phyloP scores from a whole-genome alignment of 2,113 vertebrate genomes.

The Electrona antarctica region DNA sequence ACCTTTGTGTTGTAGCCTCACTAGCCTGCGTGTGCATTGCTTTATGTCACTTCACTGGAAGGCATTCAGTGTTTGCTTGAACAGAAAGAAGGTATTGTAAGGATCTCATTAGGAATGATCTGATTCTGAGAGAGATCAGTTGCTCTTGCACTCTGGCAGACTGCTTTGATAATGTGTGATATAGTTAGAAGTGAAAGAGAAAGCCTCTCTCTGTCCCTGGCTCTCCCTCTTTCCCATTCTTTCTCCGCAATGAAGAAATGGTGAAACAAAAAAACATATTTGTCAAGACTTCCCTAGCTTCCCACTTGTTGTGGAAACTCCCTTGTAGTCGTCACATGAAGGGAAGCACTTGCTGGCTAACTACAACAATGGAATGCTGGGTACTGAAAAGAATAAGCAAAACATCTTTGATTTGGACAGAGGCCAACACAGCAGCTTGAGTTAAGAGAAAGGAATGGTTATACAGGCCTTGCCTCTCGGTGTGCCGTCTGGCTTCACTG shows the following conservation, averaged over 20 bases:
- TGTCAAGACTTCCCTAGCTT: not conserved
- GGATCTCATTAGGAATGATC: not conserved
- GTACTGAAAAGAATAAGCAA: slow-evolving; percentile 50
- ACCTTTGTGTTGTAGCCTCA: not conserved
- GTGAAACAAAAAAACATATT: not conserved
- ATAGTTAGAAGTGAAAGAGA: slow-evolving; percentile 1
- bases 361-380: slow-evolving; percentile 58
- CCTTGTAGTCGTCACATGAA: slow-evolving; percentile 34
- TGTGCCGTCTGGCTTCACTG: slow-evolving; percentile 51
- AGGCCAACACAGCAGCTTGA: slow-evolving; percentile 57
- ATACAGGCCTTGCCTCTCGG: slow-evolving; percentile 48
- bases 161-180: slow-evolving; percentile 1
- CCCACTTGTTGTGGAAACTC: slow-evolving; percentile 25
- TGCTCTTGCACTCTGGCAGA: not conserved
- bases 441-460: slow-evolving; percentile 49
- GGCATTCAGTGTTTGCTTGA: not conserved
- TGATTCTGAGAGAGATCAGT: slow-evolving; percentile 2
- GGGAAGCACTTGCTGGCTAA: slow-evolving; percentile 61
- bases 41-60: not conserved
- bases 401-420: slow-evolving; percentile 62
- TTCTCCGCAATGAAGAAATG: slow-evolving; percentile 1
- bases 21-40: not conserved
- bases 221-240: not conserved
- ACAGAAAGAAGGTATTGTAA: not conserved
- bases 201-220: slow-evolving; percentile 29